Base-by-base conservation (phyloP, 2,888 invertebrate genomes). In the Spodoptera littoralis region DNA sequence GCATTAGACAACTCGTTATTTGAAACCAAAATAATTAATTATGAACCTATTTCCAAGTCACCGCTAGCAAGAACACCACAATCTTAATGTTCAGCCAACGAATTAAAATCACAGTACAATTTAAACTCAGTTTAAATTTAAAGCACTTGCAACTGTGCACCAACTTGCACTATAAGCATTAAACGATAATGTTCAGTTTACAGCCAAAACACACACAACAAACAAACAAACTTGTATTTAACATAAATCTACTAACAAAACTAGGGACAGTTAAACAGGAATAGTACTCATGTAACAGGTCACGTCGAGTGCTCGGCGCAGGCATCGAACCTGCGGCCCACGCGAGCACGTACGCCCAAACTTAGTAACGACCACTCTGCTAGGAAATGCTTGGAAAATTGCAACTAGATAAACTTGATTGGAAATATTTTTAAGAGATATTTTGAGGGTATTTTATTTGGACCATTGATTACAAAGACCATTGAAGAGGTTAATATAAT, bases 321-420 rank as follows among this genome's bases (percentile, higher is more conserved):
- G 66, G 65, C n/a, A 62, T 63, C 56, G 66, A 79, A 80, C 60
- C 75, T 74, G 60, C 44, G 72, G 64, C 70, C 65, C 65, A 69
- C 18, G 52, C 45, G 60, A 49, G 69, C 78, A 80, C 78, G 80
- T 79, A 67, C 73, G 55, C 8, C 45, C 50, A 64, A 69, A 67
- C 71, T 78, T 74, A 61, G 63, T 80, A 78, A 78, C 78, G 74
- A 74, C 55, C 68, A 72, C 64, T 77, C 58, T 48, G 45, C 60
- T 60, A 57, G 57, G 57, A 79, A 60, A 65, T 72, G 54, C 48
- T 30, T 36, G 67, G 63, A 42, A 67, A 74, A 70, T 62, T 51
- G 61, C 52, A 48, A 56, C n/a, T 54, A 18, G 58, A n/a, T 27
- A 22, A 50, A 61, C 46, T 36, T 59, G 48, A 64, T 65, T 60